Evolutionary conservation across 2,113 vertebrate genomes (phyloP).

Genomic region (Platycercus adscitus): DNA sequence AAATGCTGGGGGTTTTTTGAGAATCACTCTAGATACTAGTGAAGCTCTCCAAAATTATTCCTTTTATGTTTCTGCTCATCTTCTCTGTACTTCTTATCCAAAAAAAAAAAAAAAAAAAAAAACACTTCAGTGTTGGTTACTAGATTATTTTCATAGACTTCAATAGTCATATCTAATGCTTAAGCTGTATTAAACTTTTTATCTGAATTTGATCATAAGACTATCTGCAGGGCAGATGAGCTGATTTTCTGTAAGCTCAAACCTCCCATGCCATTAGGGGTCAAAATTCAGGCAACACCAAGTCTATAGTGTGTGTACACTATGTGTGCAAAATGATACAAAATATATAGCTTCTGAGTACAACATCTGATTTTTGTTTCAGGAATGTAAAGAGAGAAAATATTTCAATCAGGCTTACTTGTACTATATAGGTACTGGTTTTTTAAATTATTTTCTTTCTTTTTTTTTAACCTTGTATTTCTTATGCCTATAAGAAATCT

Average conservation of each 20-base stretch:
- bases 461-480: not conserved
- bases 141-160: not conserved
- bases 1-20: not conserved
- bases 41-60: not conserved
- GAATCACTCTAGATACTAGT: not conserved
- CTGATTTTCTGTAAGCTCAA: not conserved
- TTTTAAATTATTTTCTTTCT: not conserved
- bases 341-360: not conserved
- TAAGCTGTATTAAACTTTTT: not conserved
- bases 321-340: not conserved
- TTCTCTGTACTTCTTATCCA: not conserved
- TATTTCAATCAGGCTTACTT: not conserved
- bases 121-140: not conserved
- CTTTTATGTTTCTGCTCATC: not conserved
- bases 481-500: not conserved
- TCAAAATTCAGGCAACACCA: not conserved
- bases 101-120: not conserved
- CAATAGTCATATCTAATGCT: not conserved
- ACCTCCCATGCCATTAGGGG: rapidly evolving
- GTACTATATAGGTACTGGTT: not conserved
- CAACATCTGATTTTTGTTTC: not conserved
- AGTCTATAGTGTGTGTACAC: not conserved
- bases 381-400: not conserved
- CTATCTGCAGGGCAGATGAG: not conserved
- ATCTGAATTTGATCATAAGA: not conserved